These are phyloP conservation scores for Macaria notata DNA, from an alignment of 2,888 invertebrate species.

Conservation along the genomic window DNA sequence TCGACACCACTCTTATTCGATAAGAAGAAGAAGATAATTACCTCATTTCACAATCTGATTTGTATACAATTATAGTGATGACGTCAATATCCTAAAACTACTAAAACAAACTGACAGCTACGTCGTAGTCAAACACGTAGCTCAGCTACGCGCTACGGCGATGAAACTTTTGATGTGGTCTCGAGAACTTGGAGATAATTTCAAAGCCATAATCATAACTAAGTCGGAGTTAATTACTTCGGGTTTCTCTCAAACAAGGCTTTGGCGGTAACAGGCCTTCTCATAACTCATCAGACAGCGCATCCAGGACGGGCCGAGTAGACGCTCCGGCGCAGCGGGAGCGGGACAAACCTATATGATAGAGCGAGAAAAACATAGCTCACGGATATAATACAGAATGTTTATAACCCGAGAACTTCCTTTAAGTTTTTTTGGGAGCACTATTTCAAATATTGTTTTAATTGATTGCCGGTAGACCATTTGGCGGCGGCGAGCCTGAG, in stretches of 20 bases:
- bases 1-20: too few relatives aligned
- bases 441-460: conserved; percentile 82
- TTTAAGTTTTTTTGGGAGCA: conserved; percentile 73
- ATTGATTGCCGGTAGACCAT: conserved; percentile 78
- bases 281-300: conserved; percentile 68
- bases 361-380: conserved; percentile 38
- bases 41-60: too few relatives aligned
- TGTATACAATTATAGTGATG: too few relatives aligned
- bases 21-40: too few relatives aligned
- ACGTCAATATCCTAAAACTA: background rate
- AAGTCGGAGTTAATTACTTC: conserved; percentile 78
- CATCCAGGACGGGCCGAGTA: conserved; percentile 62
- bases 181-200: conserved; percentile 47
- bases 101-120: conserved; percentile 20
- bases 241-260: conserved; percentile 74
- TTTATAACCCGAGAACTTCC: conserved; percentile 72
- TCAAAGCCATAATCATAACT: conserved; percentile 66
- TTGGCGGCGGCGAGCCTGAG: conserved; percentile 62
- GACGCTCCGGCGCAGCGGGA: conserved; percentile 73
- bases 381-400: conserved; percentile 65
- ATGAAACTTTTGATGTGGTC: conserved; percentile 28
- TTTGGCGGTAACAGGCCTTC: conserved; percentile 72
- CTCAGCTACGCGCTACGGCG: conserved; percentile 39
- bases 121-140: conserved; percentile 43
- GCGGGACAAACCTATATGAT: conserved; percentile 43